Evolutionary conservation across 2,888 invertebrate species (phyloP).

Genomic region (Athrips mouffetella): DNA sequence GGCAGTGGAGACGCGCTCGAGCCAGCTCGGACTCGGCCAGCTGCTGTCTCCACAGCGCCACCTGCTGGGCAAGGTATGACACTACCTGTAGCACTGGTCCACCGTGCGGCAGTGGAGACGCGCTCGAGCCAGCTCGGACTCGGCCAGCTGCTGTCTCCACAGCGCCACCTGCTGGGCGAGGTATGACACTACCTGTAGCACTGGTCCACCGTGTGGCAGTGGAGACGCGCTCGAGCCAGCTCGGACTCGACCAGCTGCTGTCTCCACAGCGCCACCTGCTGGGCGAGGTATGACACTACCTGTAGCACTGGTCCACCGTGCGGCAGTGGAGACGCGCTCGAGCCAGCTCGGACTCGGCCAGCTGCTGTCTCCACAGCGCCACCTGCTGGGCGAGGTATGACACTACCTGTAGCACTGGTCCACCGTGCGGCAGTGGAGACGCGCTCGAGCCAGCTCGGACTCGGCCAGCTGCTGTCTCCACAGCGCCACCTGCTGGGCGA

Average conservation of each 20-base stretch:
- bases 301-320: constrained; percentile 34
- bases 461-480: too few relatives aligned
- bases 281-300: too few relatives aligned
- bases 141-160: too few relatives aligned
- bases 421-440: constrained; percentile 30
- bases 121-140: constrained; percentile 33
- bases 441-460: constrained; percentile 32
- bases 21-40: too few relatives aligned
- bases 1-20: too few relatives aligned
- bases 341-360: constrained; percentile 32
- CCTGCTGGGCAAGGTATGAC: too few relatives aligned
- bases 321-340: constrained; percentile 28
- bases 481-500: too few relatives aligned
- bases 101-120: constrained; percentile 30
- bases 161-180: too few relatives aligned
- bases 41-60: too few relatives aligned
- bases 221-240: constrained; percentile 30
- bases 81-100: constrained; percentile 36
- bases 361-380: constrained; percentile 29
- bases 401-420: constrained; percentile 36
- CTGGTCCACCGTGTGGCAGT: constrained; percentile 31
- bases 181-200: too few relatives aligned
- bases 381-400: too few relatives aligned
- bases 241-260: constrained; percentile 35
- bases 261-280: too few relatives aligned